Evolutionary conservation across 2,113 vertebrate species (phyloP).

Genomic region (Spheniscus mendiculus): DNA sequence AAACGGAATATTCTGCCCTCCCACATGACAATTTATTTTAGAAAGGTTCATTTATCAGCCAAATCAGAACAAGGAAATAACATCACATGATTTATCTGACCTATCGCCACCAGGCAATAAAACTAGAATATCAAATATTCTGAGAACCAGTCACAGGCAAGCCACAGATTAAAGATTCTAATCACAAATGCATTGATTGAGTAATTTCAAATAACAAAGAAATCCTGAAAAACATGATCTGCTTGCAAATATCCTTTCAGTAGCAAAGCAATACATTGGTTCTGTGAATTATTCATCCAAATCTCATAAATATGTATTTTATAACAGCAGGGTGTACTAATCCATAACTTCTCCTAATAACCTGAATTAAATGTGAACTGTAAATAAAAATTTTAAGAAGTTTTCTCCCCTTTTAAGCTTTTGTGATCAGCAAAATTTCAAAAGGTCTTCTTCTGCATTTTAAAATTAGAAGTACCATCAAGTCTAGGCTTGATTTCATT

Average conservation of each 20-base stretch:
- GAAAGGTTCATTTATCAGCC: neutral
- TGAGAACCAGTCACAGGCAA: neutral
- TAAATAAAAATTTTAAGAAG: constrained; percentile 28
- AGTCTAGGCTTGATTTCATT: neutral
- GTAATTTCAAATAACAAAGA: neutral
- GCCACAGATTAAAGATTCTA: neutral
- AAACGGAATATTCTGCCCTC: neutral
- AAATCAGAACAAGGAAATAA: neutral
- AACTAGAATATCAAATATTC: neutral
- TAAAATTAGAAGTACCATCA: neutral
- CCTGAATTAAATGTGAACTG: neutral
- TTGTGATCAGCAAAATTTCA: neutral
- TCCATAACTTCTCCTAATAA: neutral
- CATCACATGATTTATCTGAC: neutral
- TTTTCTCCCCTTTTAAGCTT: neutral
- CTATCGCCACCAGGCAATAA: neutral
- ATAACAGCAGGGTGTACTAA: neutral
- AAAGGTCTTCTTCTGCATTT: neutral
- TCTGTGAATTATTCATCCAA: constrained; percentile 33
- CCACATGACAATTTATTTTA: neutral
- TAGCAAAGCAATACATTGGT: neutral
- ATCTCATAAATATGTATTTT: constrained; percentile 37
- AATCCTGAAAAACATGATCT: neutral
- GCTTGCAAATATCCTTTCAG: constrained; percentile 12
- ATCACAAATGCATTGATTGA: neutral